Base-by-base conservation (phyloP, 2,888 invertebrate species). In the Yponomeuta malinellus region DNA sequence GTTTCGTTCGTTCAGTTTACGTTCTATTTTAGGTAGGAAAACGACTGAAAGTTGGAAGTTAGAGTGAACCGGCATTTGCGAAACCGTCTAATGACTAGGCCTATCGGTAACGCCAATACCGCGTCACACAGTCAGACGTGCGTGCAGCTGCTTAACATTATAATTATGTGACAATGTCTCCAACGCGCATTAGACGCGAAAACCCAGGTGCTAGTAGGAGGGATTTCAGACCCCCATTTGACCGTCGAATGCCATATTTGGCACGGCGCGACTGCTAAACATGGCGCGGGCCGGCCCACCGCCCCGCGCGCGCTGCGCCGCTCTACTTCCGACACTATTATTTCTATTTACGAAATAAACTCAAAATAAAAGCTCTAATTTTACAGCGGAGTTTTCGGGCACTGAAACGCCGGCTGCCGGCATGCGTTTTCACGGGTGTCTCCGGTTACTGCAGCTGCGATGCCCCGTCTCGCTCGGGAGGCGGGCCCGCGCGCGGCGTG, bases 141-240 rank as follows among this genome's bases (percentile, higher is more conserved):
- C 64, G 29, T 64, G 29, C 64, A 59, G 52, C 64, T 23, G 64
- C 23, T 29, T 67, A 67, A 37, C 37, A 15, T 67, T 78, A 82
- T 81, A 80, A 79, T 84, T 79, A 88, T 89, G 91, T 90, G 90
- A 90, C 90, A 87, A 87, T 85, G 85, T 90, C 91, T 89, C 71
- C 72, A 73, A 73, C 89, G 89, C 89, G 90, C 90, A 88, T 89
- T 90, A 89, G 86, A 89, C 85, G 86, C 89, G 90, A 90, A 92
- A 91, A 91, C 89, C 86, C 89, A 89, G 88, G 84, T 88, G 89
- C 87, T 59, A 87, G 90, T 87, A 94, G 94, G 95, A 95, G 95
- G 95, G 95, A 95, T 95, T 94, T 94, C 94, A 93, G 95, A 93
- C 93, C 95, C 95, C 94, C 95, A 94, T 95, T 95, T 94, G 95